Percentiles rank a stretch among this genome's conserved stretches.
phyloP scores from a whole-genome alignment of 2,113 vertebrate genomes.

The Paraplagusia blochii region DNA sequence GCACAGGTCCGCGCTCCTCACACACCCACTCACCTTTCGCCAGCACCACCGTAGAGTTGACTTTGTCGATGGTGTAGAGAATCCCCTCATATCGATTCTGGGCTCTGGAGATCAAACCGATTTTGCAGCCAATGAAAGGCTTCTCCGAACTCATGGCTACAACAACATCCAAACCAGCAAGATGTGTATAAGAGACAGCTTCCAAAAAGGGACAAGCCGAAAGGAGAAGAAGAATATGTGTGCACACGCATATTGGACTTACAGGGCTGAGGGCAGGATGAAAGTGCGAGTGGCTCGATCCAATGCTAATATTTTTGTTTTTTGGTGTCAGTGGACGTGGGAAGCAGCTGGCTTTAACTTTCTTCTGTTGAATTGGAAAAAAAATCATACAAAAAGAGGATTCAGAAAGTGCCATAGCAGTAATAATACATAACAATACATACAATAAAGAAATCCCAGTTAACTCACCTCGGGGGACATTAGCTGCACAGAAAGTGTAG shows the following conservation, averaged over 20 bases:
- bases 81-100: conserved; percentile 92
- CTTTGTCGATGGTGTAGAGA: conserved; percentile 92
- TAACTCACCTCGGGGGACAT: conserved; percentile 59
- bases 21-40: conserved; percentile 87
- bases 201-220: no score
- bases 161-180: not conserved
- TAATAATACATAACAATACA: not conserved
- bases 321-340: conserved; percentile 84
- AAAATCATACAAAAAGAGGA: not conserved
- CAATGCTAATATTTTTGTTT: conserved; percentile 64
- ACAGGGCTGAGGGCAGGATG: conserved; percentile 48
- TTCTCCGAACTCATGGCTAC: conserved; percentile 84
- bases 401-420: not conserved
- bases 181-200: no score
- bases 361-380: conserved; percentile 68
- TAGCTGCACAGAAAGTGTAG: conserved; percentile 20
- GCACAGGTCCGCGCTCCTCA: not conserved
- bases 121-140: conserved; percentile 89
- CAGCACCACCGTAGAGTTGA: conserved; percentile 93
- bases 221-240: no score
- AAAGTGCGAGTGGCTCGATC: conserved; percentile 29
- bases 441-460: not conserved
- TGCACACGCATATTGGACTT: conserved; percentile 11
- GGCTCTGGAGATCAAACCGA: conserved; percentile 88
- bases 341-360: conserved; percentile 85